Percentiles rank a stretch among this genome's conserved stretches.
Conservation (phyloP, 2,888 invertebrate genomes). For the Mythimna ferrago region DNA sequence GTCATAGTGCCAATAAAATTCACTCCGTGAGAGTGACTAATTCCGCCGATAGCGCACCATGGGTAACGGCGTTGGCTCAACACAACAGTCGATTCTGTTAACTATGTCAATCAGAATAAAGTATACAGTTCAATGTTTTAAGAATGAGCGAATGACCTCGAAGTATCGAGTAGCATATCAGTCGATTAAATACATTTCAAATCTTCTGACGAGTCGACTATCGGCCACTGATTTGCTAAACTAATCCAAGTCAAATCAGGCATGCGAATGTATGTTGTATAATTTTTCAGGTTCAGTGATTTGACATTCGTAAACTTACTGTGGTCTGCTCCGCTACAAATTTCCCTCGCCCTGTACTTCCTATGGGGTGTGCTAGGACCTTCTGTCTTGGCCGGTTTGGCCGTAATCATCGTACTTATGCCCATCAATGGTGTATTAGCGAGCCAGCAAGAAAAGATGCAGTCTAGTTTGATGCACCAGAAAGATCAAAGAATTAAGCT, state of each 20-base stretch:
- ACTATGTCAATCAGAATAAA: slow-evolving; percentile 18
- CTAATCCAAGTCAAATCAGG: neutral
- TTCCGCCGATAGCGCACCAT: neutral
- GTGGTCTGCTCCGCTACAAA: slow-evolving; percentile 96
- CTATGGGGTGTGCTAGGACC: slow-evolving; percentile 94
- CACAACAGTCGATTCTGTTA: slow-evolving; percentile 8
- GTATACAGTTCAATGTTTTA: slow-evolving; percentile 3
- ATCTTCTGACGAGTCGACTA: neutral
- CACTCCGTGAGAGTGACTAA: slow-evolving; percentile 4
- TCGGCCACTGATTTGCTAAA: neutral
- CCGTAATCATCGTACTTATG: slow-evolving; percentile 96
- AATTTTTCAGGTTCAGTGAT: slow-evolving; percentile 92
- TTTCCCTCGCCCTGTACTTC: slow-evolving; percentile 94
- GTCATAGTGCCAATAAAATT: neutral
- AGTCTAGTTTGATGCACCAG: slow-evolving; percentile 95
- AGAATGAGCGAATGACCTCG: slow-evolving; percentile 8
- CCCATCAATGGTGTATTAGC: slow-evolving; percentile 95
- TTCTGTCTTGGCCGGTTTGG: slow-evolving; percentile 96
- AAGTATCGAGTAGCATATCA: neutral
- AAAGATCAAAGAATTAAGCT: slow-evolving; percentile 96
- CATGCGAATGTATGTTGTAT: neutral
- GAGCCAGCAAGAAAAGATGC: slow-evolving; percentile 92
- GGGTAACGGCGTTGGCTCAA: neutral
- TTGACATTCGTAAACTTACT: slow-evolving; percentile 94
- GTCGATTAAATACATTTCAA: neutral